phyloP scores from a whole-genome alignment of 1,140 invertebrate species.

The Ruditapes philippinarum region DNA sequence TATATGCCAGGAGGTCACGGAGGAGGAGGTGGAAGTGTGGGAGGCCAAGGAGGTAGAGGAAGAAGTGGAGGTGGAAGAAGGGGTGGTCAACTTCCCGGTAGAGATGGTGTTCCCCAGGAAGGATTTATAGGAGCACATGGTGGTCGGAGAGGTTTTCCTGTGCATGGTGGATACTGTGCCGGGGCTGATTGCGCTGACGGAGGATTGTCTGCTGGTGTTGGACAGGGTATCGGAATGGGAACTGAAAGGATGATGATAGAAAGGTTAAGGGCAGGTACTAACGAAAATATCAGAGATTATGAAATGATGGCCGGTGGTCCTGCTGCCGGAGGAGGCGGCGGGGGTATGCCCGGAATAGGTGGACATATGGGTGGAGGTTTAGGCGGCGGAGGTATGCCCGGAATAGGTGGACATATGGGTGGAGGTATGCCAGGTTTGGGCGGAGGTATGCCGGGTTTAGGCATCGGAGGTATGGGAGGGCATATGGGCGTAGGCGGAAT shows the following conservation, averaged over 20 bases:
- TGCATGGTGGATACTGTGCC: constrained; percentile 28
- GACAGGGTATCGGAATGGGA: constrained; percentile 33
- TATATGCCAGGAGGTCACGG: background rate
- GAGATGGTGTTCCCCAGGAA: background rate
- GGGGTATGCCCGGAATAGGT: background rate
- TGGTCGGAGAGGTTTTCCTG: constrained; percentile 20
- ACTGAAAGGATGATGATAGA: background rate
- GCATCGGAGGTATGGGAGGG: background rate
- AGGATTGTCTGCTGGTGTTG: constrained; percentile 19
- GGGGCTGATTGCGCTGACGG: constrained; percentile 17
- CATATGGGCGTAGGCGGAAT: background rate
- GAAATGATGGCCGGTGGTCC: constrained; percentile 31
- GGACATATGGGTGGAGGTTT: too few species aligned
- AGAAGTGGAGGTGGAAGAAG: background rate
- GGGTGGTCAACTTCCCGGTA: background rate
- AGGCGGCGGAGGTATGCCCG: background rate
- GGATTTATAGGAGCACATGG: constrained; percentile 28
- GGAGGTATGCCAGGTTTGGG: background rate
- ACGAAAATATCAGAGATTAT: constrained; percentile 40
- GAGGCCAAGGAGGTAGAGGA: background rate
- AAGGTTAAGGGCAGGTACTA: background rate
- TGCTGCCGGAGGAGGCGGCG: background rate
- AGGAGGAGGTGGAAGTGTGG: background rate
- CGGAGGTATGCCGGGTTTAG: background rate
- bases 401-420: background rate